These are phyloP conservation scores for Vimba vimba DNA, from an alignment of 2,113 vertebrate species.

Conservation along the genomic window DNA sequence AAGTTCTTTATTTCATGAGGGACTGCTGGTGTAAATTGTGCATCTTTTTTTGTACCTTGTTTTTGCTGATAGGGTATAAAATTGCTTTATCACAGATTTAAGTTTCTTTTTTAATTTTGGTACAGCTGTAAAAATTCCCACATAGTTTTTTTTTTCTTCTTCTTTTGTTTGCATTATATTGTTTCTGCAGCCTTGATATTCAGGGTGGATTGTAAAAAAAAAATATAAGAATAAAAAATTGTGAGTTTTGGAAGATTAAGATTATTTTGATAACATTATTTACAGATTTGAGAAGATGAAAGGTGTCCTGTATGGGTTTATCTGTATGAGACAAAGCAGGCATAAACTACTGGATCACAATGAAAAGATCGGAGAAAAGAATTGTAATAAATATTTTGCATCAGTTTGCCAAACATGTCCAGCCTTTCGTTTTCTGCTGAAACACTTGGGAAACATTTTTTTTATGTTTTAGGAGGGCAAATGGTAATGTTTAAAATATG, in stretches of 20 bases:
- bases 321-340: slow-evolving; percentile 62
- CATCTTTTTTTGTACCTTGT: slow-evolving; percentile 77
- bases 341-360: slow-evolving; percentile 83
- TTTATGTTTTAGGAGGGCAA: background rate
- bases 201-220: slow-evolving; percentile 90
- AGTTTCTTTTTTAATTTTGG: slow-evolving; percentile 74
- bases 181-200: slow-evolving; percentile 94
- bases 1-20: slow-evolving; percentile 57
- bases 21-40: slow-evolving; percentile 86
- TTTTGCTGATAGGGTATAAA: slow-evolving; percentile 81
- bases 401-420: slow-evolving; percentile 84
- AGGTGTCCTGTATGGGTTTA: slow-evolving; percentile 73
- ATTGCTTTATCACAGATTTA: slow-evolving; percentile 85
- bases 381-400: slow-evolving; percentile 98
- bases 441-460: background rate
- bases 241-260: slow-evolving; percentile 87
- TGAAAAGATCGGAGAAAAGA: slow-evolving; percentile 64
- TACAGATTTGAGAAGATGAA: slow-evolving; percentile 86
- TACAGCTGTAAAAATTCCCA: slow-evolving; percentile 88
- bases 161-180: slow-evolving; percentile 73
- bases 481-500: background rate
- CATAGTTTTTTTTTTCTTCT: slow-evolving; percentile 71
- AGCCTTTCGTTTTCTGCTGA: slow-evolving; percentile 56
- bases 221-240: slow-evolving; percentile 85
- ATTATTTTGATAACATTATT: slow-evolving; percentile 98